These are phyloP conservation scores for Eretmocerus hayati DNA, from an alignment of 2,888 invertebrate genomes.

Conservation along the genomic window DNA sequence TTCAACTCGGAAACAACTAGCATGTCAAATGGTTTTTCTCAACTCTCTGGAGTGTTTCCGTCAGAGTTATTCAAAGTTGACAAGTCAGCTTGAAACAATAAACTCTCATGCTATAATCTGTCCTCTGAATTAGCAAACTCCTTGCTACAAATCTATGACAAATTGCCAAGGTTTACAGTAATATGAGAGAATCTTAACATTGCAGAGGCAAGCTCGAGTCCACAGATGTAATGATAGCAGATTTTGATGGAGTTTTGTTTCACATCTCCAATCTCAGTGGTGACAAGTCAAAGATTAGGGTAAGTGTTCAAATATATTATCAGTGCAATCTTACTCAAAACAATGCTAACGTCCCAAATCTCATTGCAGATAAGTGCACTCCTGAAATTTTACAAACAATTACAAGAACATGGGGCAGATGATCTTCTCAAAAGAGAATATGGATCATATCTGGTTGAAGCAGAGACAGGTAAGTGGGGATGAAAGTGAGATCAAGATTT, in stretches of 20 bases:
- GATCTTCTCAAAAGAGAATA: conserved; percentile 91
- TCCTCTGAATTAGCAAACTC: too few species aligned
- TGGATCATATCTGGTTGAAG: conserved; percentile 70
- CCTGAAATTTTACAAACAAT: conserved; percentile 95
- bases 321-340: conserved; percentile 5
- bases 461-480: conserved; percentile 82
- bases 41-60: too few species aligned
- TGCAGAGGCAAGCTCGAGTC: conserved; percentile 87
- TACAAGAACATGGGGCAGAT: conserved; percentile 97
- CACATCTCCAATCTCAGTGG: conserved; percentile 95
- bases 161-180: too few species aligned
- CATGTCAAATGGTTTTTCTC: too few species aligned
- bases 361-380: conserved; percentile 85
- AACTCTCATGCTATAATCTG: too few species aligned
- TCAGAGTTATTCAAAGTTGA: too few species aligned
- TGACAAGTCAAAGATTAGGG: conserved; percentile 95
- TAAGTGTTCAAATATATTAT: conserved; percentile 50
- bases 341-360: too few species aligned
- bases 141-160: too few species aligned
- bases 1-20: too few species aligned
- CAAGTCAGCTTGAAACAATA: too few species aligned
- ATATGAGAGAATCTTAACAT: too few species aligned
- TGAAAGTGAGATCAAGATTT: background rate
- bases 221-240: conserved; percentile 88
- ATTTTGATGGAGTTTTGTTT: conserved; percentile 98